phyloP scores from a whole-genome alignment of 2,888 invertebrate species.

The Drosophila nigricruria region DNA sequence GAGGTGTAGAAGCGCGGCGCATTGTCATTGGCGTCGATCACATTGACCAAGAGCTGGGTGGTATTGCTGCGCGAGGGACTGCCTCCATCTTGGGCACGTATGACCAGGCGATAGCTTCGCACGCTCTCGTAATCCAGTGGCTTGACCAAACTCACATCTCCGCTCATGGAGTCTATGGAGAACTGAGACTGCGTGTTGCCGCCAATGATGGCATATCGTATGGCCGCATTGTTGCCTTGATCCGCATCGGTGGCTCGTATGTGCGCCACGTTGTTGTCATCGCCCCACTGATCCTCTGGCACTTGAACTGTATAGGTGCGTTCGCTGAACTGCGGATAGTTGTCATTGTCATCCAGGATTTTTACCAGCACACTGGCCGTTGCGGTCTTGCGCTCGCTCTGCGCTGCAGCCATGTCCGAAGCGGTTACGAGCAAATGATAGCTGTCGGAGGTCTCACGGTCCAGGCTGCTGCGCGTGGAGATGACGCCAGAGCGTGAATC shows the following conservation, averaged over 20 bases:
- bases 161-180: slow-evolving; percentile 96
- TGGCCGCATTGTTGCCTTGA: slow-evolving; percentile 95
- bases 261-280: slow-evolving; percentile 92
- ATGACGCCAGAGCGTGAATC: slow-evolving; percentile 94
- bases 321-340: slow-evolving; percentile 96
- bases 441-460: slow-evolving; percentile 94
- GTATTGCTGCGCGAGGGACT: slow-evolving; percentile 97
- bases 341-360: slow-evolving; percentile 95
- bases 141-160: slow-evolving; percentile 94
- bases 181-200: slow-evolving; percentile 98
- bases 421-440: slow-evolving; percentile 95
- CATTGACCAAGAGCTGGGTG: slow-evolving; percentile 95
- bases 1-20: slow-evolving; percentile 96
- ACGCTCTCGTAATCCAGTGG: slow-evolving; percentile 95
- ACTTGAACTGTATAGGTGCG: slow-evolving; percentile 94
- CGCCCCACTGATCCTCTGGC: slow-evolving; percentile 95
- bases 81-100: slow-evolving; percentile 98
- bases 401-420: slow-evolving; percentile 92
- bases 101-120: slow-evolving; percentile 93
- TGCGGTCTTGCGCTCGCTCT: slow-evolving; percentile 92
- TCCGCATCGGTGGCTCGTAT: slow-evolving; percentile 96
- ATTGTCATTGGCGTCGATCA: slow-evolving; percentile 98
- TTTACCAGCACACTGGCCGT: slow-evolving; percentile 93
- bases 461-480: slow-evolving; percentile 92
- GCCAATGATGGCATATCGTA: slow-evolving; percentile 97